Evolutionary conservation across 2,888 invertebrate species (phyloP).

Genomic region (Melipona bicolor): DNA sequence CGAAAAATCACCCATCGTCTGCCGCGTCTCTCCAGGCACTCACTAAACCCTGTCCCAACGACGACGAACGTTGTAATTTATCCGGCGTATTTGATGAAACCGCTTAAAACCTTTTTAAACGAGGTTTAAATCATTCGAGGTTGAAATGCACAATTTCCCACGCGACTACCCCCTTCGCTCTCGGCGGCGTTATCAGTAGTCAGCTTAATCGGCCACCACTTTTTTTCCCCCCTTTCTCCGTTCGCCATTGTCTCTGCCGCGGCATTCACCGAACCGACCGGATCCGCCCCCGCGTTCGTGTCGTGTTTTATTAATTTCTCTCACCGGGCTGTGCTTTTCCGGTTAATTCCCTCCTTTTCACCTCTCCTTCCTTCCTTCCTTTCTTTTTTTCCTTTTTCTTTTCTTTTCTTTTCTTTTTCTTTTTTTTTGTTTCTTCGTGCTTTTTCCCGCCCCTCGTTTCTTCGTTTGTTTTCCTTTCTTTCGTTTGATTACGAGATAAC

Average conservation of each 20-base stretch:
- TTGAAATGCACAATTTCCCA: conserved; percentile 47
- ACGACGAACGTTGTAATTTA: conserved; percentile 39
- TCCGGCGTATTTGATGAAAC: conserved; percentile 46
- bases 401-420: background rate
- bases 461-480: background rate
- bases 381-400: background rate
- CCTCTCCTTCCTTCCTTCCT: background rate
- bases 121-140: conserved; percentile 43
- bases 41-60: background rate
- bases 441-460: background rate
- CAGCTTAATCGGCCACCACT: conserved; percentile 39
- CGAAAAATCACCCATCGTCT: background rate
- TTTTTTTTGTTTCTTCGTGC: background rate
- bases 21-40: background rate
- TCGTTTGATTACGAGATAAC: background rate
- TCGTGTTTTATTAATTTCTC: conserved; percentile 35
- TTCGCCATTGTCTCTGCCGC: conserved; percentile 21
- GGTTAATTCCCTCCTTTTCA: conserved; percentile 5
- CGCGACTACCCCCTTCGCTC: conserved; percentile 22
- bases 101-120: conserved; percentile 37
- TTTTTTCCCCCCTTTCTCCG: conserved; percentile 12
- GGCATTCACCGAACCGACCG: conserved; percentile 16
- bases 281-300: conserved; percentile 4
- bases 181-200: conserved; percentile 35
- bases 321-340: background rate